Conservation (phyloP, 2,113 vertebrate species). For the Chinchilla lanigera region DNA sequence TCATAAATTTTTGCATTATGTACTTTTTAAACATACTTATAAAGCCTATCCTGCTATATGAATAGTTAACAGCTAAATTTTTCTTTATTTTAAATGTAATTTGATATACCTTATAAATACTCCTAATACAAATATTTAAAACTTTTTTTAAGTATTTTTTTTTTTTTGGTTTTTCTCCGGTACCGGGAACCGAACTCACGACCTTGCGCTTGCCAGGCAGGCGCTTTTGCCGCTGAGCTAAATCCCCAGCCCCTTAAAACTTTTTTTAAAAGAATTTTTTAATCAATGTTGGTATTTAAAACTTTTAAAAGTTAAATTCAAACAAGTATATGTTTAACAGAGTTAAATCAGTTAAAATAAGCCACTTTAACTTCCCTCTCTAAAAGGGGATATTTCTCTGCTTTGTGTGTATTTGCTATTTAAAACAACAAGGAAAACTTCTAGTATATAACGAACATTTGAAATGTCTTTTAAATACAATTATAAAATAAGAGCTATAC, state of each 20-base stretch:
- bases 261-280: too few species aligned
- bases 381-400: background rate
- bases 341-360: conserved; percentile 52
- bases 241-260: too few species aligned
- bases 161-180: too few species aligned
- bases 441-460: conserved; percentile 38
- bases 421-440: background rate
- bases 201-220: too few species aligned
- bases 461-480: conserved; percentile 15
- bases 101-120: background rate
- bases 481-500: conserved; percentile 16
- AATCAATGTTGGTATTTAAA: too few species aligned
- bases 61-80: background rate
- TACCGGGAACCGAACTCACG: too few species aligned
- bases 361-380: background rate
- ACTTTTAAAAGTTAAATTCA: conserved; percentile 34
- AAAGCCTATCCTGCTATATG: background rate
- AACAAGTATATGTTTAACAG: conserved; percentile 4
- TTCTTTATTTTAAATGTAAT: conserved; percentile 49
- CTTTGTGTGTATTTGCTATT: conserved; percentile 9
- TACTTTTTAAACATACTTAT: background rate
- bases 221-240: too few species aligned
- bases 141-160: too few species aligned
- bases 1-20: background rate
- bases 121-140: conserved; percentile 37